A percentile compares a stretch with the other conserved stretches of the same genome.
Conservation (phyloP, 2,888 invertebrate species). For the Monopis laevigella region DNA sequence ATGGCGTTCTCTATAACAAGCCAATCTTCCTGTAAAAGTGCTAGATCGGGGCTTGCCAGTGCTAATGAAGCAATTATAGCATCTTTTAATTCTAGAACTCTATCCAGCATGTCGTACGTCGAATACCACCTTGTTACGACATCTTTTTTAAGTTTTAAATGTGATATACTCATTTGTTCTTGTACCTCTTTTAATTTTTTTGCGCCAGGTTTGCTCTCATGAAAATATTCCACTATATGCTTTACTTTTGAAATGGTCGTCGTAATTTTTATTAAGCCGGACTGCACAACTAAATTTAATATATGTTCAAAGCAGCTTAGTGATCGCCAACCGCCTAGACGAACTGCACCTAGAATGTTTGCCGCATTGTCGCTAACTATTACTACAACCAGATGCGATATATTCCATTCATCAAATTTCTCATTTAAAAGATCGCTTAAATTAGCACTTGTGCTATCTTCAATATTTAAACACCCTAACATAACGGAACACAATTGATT, state of each 20-base stretch:
- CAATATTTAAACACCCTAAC: conserved; percentile 8
- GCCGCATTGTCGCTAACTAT: conserved; percentile 21
- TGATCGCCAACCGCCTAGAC: conserved; percentile 18
- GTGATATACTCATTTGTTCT: conserved; percentile 17
- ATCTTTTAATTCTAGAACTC: conserved; percentile 19
- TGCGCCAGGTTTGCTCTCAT: conserved; percentile 15
- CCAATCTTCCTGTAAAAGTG: conserved; percentile 15
- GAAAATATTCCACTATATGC: conserved; percentile 21
- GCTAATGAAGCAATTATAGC: conserved; percentile 21
- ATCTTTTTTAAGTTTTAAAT: conserved; percentile 23
- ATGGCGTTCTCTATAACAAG: conserved; percentile 15
- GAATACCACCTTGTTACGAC: conserved; percentile 23
- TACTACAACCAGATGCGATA: conserved; percentile 10
- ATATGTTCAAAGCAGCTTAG: conserved; percentile 21
- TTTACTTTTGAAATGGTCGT: conserved; percentile 11
- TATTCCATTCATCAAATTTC: conserved; percentile 13
- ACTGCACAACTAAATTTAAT: conserved; percentile 18
- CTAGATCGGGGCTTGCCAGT: conserved; percentile 14
- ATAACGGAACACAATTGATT: not conserved
- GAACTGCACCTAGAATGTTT: conserved; percentile 19
- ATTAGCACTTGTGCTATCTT: conserved; percentile 10
- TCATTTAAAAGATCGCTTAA: conserved; percentile 12
- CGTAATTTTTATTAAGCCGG: not conserved
- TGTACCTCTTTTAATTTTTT: conserved; percentile 18
- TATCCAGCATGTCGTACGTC: conserved; percentile 20